Evolutionary conservation across 2,113 vertebrate species (phyloP).

Genomic region (Orthonyx spaldingii): DNA sequence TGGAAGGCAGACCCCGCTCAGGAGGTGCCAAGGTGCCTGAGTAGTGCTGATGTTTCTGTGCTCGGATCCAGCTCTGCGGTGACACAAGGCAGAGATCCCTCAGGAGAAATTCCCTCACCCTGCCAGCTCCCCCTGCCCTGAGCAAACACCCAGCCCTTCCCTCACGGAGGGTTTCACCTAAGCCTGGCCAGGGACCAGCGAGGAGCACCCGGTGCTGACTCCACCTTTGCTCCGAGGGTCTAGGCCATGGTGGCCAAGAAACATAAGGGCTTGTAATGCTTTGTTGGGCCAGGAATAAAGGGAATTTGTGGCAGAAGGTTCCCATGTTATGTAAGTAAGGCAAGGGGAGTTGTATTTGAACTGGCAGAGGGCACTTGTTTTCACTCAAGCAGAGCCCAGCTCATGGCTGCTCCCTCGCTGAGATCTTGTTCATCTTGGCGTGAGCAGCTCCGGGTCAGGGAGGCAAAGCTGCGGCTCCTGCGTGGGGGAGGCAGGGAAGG

Average conservation of each 20-base stretch:
- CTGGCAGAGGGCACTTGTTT: constrained; percentile 57
- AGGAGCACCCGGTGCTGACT: neutral
- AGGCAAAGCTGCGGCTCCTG: neutral
- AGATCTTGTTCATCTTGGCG: constrained; percentile 63
- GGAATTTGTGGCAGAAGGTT: constrained; percentile 29
- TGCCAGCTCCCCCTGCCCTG: constrained; percentile 11
- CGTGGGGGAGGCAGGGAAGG: neutral
- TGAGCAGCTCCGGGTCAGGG: neutral
- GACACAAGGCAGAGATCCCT: neutral
- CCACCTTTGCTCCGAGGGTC: neutral
- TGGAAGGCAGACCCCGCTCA: neutral
- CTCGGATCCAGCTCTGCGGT: neutral
- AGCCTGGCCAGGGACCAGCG: neutral
- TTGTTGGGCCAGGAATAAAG: constrained; percentile 15
- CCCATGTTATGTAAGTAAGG: constrained; percentile 35
- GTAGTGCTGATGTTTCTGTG: neutral
- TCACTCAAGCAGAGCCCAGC: constrained; percentile 41
- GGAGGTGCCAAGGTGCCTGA: neutral
- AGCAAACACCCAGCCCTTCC: neutral
- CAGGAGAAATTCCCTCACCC: neutral
- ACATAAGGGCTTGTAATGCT: neutral
- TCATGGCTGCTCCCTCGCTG: constrained; percentile 9
- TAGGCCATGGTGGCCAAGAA: constrained; percentile 16
- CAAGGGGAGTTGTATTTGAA: constrained; percentile 53
- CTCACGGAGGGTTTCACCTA: neutral